Conservation (phyloP, 2,113 vertebrate genomes). For the Anolis carolinensis region DNA sequence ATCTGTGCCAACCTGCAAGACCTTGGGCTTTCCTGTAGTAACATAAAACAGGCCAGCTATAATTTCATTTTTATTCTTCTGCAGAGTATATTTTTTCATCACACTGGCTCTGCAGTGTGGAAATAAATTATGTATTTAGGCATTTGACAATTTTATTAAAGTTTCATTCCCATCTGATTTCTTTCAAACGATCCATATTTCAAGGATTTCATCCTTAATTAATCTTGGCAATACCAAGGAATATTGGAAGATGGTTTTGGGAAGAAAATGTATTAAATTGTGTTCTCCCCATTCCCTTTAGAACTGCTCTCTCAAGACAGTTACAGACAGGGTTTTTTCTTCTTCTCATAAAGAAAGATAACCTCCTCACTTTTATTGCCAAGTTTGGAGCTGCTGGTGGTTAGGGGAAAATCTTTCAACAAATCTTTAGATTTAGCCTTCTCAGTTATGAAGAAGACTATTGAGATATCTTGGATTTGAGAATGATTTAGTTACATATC, state of each 20-base stretch:
- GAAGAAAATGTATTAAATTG: slow-evolving; percentile 14
- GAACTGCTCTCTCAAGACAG: background rate
- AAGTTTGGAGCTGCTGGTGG: background rate
- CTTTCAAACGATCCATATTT: slow-evolving; percentile 60
- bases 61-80: slow-evolving; percentile 60
- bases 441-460: background rate
- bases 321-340: background rate
- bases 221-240: slow-evolving; percentile 43
- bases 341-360: slow-evolving; percentile 26
- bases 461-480: background rate
- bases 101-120: slow-evolving; percentile 40
- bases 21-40: slow-evolving; percentile 23
- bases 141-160: slow-evolving; percentile 62
- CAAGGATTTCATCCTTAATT: slow-evolving; percentile 58
- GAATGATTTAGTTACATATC: background rate
- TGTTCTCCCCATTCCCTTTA: background rate
- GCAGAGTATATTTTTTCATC: slow-evolving; percentile 49
- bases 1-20: background rate
- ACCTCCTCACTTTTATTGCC: slow-evolving; percentile 20
- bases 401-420: background rate
- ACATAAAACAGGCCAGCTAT: slow-evolving; percentile 27
- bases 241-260: slow-evolving; percentile 35
- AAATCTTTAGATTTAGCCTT: background rate
- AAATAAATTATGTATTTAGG: slow-evolving; percentile 62
- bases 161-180: slow-evolving; percentile 53